Evolutionary conservation across 2,113 vertebrate genomes (phyloP).

Genomic region (Hyaena hyaena): DNA sequence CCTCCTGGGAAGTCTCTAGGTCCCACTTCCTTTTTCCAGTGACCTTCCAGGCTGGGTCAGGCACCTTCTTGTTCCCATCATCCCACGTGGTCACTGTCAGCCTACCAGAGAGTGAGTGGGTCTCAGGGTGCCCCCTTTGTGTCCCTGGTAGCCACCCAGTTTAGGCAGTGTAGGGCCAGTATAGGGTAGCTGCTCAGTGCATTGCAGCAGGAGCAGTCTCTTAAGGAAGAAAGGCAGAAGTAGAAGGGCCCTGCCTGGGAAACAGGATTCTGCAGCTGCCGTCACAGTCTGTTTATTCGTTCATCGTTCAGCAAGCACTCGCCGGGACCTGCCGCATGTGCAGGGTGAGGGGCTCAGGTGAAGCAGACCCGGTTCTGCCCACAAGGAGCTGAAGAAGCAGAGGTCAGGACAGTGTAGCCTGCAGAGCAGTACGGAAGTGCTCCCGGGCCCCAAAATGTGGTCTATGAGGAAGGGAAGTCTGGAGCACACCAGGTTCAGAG

Average conservation of each 20-base stretch:
- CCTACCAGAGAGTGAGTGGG: neutral
- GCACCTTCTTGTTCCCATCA: neutral
- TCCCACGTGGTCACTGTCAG: neutral
- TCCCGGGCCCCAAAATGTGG: no score
- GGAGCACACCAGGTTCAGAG: neutral
- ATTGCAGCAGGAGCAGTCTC: neutral
- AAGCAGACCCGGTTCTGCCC: neutral
- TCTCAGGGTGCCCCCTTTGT: neutral
- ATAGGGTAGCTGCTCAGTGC: neutral
- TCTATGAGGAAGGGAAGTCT: neutral
- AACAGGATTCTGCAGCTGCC: neutral
- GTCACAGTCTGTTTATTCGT: no score
- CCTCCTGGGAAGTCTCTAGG: neutral
- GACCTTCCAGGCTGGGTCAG: neutral
- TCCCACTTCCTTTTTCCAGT: neutral
- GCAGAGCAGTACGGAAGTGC: neutral
- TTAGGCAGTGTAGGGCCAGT: neutral
- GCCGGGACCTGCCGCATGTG: neutral
- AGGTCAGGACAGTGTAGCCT: neutral
- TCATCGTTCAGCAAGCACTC: rapidly evolving
- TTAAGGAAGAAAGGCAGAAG: neutral
- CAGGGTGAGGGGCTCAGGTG: neutral
- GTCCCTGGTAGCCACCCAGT: neutral
- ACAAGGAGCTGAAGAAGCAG: neutral
- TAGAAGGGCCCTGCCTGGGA: neutral